phyloP scores from a whole-genome alignment of 2,113 vertebrate species.

The Mesocricetus auratus region DNA sequence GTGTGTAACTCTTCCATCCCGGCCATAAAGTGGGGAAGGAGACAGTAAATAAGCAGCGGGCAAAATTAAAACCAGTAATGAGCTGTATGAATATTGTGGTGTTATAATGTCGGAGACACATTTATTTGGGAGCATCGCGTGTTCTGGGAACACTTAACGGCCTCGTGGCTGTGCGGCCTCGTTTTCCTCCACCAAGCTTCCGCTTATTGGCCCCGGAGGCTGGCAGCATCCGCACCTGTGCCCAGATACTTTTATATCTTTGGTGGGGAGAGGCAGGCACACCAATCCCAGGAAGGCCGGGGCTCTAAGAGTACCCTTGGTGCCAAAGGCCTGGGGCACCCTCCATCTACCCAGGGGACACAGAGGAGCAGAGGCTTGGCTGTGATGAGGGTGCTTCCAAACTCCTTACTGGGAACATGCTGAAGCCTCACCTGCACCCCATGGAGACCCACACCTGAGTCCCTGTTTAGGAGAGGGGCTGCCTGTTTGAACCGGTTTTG shows the following conservation, averaged over 20 bases:
- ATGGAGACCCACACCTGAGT: too few relatives aligned
- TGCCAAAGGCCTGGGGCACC: background rate
- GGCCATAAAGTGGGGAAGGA: conserved; percentile 78
- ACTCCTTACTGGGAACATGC: background rate
- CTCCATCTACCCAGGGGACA: background rate
- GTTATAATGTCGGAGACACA: conserved; percentile 77
- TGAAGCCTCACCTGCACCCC: background rate
- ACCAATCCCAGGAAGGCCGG: background rate
- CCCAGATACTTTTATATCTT: conserved; percentile 68
- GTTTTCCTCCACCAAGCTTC: conserved; percentile 77
- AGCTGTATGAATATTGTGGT: conserved; percentile 77
- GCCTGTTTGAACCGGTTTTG: background rate
- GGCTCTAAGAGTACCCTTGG: background rate
- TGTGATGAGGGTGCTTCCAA: background rate
- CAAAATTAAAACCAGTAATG: conserved; percentile 86
- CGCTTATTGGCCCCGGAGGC: conserved; percentile 79
- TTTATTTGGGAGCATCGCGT: conserved; percentile 81
- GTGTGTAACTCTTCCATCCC: conserved; percentile 78
- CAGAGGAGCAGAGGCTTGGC: background rate
- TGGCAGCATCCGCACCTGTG: conserved; percentile 83
- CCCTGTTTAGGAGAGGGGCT: background rate
- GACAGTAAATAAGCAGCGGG: conserved; percentile 85
- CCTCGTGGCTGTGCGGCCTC: conserved; percentile 73
- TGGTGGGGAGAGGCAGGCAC: conserved; percentile 64
- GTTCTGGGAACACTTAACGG: conserved; percentile 83